Evolutionary conservation across 2,797 vertebrate species (phyloP).

Genomic region (Crenuchus spilurus): DNA sequence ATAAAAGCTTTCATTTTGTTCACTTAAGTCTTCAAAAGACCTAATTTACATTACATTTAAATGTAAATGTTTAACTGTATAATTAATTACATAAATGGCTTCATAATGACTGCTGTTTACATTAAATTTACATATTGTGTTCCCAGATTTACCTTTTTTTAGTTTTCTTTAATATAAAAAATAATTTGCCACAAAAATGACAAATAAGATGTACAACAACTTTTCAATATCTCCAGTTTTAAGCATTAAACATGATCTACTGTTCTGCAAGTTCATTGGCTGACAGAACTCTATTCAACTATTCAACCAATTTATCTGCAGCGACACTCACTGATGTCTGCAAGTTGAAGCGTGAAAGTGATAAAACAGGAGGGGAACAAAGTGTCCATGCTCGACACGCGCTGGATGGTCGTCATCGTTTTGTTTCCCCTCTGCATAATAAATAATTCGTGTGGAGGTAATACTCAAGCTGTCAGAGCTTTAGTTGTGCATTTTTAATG

Average conservation of each 20-base stretch:
- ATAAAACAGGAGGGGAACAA: slow-evolving; percentile 42
- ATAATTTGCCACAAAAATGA: too few relatives aligned
- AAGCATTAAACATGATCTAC: neutral
- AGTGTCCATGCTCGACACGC: slow-evolving; percentile 76
- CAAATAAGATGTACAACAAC: too few relatives aligned
- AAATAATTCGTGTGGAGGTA: slow-evolving; percentile 86
- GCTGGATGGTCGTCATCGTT: slow-evolving; percentile 71
- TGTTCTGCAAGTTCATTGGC: neutral
- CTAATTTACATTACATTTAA: too few relatives aligned
- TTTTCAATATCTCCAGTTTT: neutral
- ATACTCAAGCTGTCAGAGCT: slow-evolving; percentile 86
- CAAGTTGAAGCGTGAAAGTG: slow-evolving; percentile 35
- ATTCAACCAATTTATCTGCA: neutral
- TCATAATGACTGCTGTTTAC: too few relatives aligned
- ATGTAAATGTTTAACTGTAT: too few relatives aligned
- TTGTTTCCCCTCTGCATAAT: slow-evolving; percentile 59
- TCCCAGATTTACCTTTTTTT: too few relatives aligned
- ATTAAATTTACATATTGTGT: too few relatives aligned
- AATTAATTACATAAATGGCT: too few relatives aligned
- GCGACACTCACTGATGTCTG: neutral
- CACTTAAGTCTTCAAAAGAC: too few relatives aligned
- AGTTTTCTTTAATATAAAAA: too few relatives aligned
- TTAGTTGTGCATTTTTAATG: slow-evolving; percentile 89
- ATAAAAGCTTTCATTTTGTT: neutral
- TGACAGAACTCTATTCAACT: neutral